These are phyloP conservation scores for Menidia menidia DNA, from an alignment of 2,797 vertebrate species.

Conservation along the genomic window DNA sequence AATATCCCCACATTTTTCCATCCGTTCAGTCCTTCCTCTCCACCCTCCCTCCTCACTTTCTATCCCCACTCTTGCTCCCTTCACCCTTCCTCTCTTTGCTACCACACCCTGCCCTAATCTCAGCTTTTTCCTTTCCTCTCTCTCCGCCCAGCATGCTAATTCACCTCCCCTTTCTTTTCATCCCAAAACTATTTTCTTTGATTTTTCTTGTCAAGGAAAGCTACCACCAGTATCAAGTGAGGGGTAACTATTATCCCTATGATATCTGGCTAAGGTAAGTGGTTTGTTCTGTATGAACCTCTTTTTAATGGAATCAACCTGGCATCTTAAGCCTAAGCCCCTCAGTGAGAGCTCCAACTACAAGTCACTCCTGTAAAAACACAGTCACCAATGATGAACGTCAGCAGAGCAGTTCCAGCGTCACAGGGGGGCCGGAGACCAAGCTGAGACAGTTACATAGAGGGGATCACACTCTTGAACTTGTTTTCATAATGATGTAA, in stretches of 20 bases:
- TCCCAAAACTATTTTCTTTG: conserved; percentile 56
- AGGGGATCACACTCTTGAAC: conserved; percentile 54
- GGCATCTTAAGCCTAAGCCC: conserved; percentile 47
- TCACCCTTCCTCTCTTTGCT: conserved; percentile 57
- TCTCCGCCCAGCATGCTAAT: conserved; percentile 22
- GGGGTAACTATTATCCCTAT: conserved; percentile 48
- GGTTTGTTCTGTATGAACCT: conserved; percentile 62
- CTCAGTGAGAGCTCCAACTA: conserved; percentile 41
- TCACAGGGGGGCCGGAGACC: conserved; percentile 45
- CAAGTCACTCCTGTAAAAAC: conserved; percentile 60
- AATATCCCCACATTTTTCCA: conserved; percentile 79
- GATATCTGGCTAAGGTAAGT: conserved; percentile 79
- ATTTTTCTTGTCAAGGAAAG: conserved; percentile 67
- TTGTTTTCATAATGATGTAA: conserved; percentile 68
- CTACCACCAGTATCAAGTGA: conserved; percentile 67
- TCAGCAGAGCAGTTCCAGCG: conserved; percentile 46
- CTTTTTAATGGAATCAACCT: conserved; percentile 44
- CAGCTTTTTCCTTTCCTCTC: conserved; percentile 43
- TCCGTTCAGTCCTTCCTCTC: conserved; percentile 59
- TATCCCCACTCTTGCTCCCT: conserved; percentile 52
- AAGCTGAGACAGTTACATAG: conserved; percentile 48
- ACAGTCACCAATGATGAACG: conserved; percentile 54
- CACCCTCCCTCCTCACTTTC: conserved; percentile 27
- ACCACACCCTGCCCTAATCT: conserved; percentile 57
- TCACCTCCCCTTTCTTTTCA: conserved; percentile 13